phyloP scores from a whole-genome alignment of 2,888 invertebrate genomes.

The Pristionchus mayeri region DNA sequence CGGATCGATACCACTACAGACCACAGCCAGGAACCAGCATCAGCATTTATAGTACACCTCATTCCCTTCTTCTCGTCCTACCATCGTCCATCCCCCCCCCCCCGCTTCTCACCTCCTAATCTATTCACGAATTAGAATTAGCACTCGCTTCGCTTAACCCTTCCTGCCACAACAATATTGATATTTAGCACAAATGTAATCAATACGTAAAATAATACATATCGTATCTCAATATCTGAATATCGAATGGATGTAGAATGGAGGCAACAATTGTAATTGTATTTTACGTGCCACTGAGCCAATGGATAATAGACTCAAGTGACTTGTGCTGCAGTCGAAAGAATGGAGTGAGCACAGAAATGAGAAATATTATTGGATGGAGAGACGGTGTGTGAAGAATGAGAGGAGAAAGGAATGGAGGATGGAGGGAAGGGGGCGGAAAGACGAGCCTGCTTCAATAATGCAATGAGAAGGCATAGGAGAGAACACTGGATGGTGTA shows the following conservation, averaged over 20 bases:
- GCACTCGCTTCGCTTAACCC: neutral
- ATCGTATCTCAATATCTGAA: too few relatives aligned
- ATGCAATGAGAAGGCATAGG: constrained; percentile 37
- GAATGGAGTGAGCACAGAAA: neutral
- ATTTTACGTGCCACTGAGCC: neutral
- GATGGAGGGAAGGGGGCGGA: neutral
- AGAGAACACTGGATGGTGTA: neutral
- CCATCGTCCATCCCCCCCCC: neutral
- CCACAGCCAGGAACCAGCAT: constrained; percentile 28
- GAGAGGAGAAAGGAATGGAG: neutral
- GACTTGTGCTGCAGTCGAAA: constrained; percentile 23
- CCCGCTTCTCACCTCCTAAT: neutral
- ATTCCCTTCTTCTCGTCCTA: neutral
- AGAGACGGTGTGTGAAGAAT: constrained; percentile 35
- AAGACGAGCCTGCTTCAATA: constrained; percentile 27
- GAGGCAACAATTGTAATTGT: neutral
- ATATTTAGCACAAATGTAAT: too few relatives aligned
- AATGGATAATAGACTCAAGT: neutral
- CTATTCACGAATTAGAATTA: constrained; percentile 4
- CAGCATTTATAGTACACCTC: too few relatives aligned
- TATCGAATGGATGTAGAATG: too few relatives aligned
- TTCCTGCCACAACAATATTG: neutral
- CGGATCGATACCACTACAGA: neutral
- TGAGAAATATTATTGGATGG: constrained; percentile 31
- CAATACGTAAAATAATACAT: too few relatives aligned